Evolutionary conservation across 2,797 vertebrate genomes (phyloP), one percentile per base, ranked within the genome.

Genomic region (Aselliscus stoliczkanus): DNA sequence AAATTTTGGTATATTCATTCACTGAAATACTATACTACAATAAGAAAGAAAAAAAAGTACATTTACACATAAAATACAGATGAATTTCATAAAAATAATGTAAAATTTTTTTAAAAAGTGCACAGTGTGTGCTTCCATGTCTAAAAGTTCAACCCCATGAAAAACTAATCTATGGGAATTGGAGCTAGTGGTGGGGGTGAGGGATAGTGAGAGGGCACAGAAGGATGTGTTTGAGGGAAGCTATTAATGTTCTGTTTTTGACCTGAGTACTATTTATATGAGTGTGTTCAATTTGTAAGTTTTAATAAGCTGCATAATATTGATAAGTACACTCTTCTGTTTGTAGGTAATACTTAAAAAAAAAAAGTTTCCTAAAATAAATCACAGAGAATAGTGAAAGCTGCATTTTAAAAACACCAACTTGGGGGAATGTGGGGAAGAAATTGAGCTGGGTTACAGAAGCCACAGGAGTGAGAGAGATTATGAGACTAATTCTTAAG

Each of bases 1-100:
- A 69, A 12, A 56, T 70, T 75, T 31, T 91, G 31, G 27, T 29
- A 69, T 29, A 44, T 62, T 34, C 18, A 73, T 65, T 88, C 64
- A 23, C 72, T 79, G 14, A 9, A 13, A 84, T 21, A 34, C 4
- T n/a, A 23, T 34, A 29, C 15, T 39, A 31, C 8, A 70, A 6
- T 39, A 56, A 76, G 21, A 47, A 69, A 34, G 21, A 3, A 3
- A 7, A 5, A 25, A 58, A 27, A 1, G 7, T 82, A 39, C 3
- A 84, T 31, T 88, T 56, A 34, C 12, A 58, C 14, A 31, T 2
- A 37, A 88, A 60, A 27, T 15, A 42, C 44, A 42, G 39, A 70
- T 56, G 42, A 72, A 27, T 72, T 54, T 92, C 83, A 92, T 7
- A 83, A 87, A n/a, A n/a, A n/a, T n/a, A n/a, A n/a, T n/a, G n/a